Conservation (phyloP, 2,113 vertebrate species). For the Vimba vimba region DNA sequence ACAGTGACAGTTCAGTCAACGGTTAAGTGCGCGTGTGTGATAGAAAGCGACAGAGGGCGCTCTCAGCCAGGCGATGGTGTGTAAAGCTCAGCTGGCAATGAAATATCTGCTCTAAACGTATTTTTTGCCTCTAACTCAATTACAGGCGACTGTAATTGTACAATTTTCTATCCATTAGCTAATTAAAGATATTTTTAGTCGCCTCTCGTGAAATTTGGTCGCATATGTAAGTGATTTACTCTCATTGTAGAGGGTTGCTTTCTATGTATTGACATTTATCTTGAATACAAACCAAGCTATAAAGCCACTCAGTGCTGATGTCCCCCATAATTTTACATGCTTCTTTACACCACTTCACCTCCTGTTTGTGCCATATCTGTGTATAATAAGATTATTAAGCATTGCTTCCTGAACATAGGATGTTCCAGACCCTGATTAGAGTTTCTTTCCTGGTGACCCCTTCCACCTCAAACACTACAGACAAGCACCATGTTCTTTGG, state of each 20-base stretch:
- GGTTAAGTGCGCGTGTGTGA: too few relatives aligned
- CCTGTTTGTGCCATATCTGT: background rate
- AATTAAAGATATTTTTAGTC: too few relatives aligned
- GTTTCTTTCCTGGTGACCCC: background rate
- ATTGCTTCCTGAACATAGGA: background rate
- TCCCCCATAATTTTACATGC: background rate
- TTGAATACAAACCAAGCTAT: background rate
- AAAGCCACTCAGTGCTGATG: background rate
- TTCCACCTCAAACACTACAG: background rate
- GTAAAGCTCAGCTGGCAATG: too few relatives aligned
- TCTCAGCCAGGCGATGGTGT: too few relatives aligned
- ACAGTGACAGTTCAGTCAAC: too few relatives aligned
- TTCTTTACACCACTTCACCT: background rate
- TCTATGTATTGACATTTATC: background rate
- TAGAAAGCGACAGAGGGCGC: too few relatives aligned
- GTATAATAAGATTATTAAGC: background rate
- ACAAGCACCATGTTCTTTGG: background rate
- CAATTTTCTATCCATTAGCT: too few relatives aligned
- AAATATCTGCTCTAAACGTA: too few relatives aligned
- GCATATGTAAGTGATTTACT: too few relatives aligned
- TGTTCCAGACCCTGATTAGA: background rate
- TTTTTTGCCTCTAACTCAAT: too few relatives aligned
- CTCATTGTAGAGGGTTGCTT: background rate
- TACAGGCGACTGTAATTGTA: too few relatives aligned
- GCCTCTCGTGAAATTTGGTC: too few relatives aligned